phyloP scores from a whole-genome alignment of 2,888 invertebrate species.

The Erebia epiphron region DNA sequence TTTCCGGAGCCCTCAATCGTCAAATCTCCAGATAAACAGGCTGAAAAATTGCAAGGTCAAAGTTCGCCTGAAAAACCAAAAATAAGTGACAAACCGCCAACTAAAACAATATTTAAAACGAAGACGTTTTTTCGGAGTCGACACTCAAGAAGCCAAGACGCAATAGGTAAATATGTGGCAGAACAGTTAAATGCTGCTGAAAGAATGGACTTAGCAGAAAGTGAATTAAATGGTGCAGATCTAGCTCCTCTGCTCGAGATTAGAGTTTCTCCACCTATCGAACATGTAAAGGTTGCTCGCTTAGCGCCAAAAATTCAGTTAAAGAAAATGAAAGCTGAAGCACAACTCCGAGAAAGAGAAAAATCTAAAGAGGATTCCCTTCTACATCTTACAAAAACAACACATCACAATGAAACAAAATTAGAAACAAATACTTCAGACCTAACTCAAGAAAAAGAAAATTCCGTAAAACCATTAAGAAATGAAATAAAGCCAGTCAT shows the following conservation, averaged over 20 bases:
- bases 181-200: conserved; percentile 76
- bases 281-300: conserved; percentile 81
- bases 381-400: conserved; percentile 12
- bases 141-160: conserved; percentile 80
- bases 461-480: conserved; percentile 36
- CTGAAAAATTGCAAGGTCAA: conserved; percentile 49
- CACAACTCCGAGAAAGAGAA: conserved; percentile 63
- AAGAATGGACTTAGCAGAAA: conserved; percentile 69
- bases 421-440: conserved; percentile 40
- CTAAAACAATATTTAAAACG: conserved; percentile 79
- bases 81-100: conserved; percentile 51
- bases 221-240: conserved; percentile 71
- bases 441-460: conserved; percentile 40
- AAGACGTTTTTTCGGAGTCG: conserved; percentile 82
- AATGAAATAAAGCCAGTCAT: conserved; percentile 16
- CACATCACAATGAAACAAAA: conserved; percentile 42
- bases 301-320: conserved; percentile 80
- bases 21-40: conserved; percentile 75
- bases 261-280: conserved; percentile 70
- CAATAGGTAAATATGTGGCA: conserved; percentile 79
- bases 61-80: conserved; percentile 50
- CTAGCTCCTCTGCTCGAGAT: conserved; percentile 66
- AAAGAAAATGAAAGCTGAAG: conserved; percentile 79
- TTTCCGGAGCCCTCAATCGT: conserved; percentile 80
- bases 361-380: conserved; percentile 40